A percentile compares a stretch with the other conserved stretches of the same genome.
Evolutionary conservation across 1,140 invertebrate genomes (phyloP).

Genomic region (Manduca sexta): DNA sequence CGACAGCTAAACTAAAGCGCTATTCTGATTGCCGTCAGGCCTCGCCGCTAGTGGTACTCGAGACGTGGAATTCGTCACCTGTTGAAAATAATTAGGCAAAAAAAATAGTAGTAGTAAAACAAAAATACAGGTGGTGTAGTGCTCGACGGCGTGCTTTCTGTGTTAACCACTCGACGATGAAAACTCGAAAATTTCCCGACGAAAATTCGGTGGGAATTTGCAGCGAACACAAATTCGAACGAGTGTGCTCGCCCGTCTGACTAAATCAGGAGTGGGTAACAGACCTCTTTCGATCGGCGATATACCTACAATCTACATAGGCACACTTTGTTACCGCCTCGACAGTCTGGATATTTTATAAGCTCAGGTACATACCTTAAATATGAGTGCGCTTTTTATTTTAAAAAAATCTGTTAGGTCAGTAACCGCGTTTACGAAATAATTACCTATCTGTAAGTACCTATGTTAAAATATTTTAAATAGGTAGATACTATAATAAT

Average conservation of each 20-base stretch:
- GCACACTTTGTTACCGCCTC: too few relatives aligned
- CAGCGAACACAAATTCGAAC: conserved; percentile 32
- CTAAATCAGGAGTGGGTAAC: conserved; percentile 32
- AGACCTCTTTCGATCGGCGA: conserved; percentile 13
- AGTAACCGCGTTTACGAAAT: too few relatives aligned
- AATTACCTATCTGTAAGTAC: too few relatives aligned
- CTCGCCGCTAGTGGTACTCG: conserved; percentile 52
- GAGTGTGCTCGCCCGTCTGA: conserved; percentile 34
- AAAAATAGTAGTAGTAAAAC: conserved; percentile 60
- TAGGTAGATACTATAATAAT: too few relatives aligned
- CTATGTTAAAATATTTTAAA: too few relatives aligned
- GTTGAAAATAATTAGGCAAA: conserved; percentile 72
- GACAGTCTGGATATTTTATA: too few relatives aligned
- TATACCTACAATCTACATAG: not conserved
- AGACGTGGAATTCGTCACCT: conserved; percentile 68
- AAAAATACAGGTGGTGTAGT: conserved; percentile 59
- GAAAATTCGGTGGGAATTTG: conserved; percentile 47
- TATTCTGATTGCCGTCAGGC: conserved; percentile 52
- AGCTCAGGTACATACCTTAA: too few relatives aligned
- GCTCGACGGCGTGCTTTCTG: conserved; percentile 47
- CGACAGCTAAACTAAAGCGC: conserved; percentile 56
- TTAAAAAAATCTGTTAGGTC: too few relatives aligned
- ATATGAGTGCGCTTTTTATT: too few relatives aligned
- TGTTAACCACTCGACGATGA: conserved; percentile 51
- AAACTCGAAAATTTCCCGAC: conserved; percentile 46